These are phyloP conservation scores for Taxidea taxus DNA, from an alignment of 2,113 vertebrate genomes.

Conservation along the genomic window DNA sequence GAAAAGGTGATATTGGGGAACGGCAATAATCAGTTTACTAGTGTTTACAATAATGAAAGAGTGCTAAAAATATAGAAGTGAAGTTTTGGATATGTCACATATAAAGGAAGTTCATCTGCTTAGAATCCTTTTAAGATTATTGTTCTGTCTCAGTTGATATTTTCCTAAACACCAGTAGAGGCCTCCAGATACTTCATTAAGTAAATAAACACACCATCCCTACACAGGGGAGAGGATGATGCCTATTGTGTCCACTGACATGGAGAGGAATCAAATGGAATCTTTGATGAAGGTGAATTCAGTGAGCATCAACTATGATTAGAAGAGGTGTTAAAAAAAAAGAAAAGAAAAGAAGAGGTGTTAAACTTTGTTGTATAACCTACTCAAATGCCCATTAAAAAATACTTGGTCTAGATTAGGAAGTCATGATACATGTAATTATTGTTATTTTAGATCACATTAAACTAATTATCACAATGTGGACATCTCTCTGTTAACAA, in stretches of 20 bases:
- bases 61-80: neutral
- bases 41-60: constrained; percentile 2
- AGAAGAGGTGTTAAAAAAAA: neutral
- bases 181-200: constrained; percentile 74
- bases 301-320: neutral
- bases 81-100: neutral
- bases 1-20: constrained; percentile 17
- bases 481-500: neutral
- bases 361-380: neutral
- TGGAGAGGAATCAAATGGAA: neutral
- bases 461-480: neutral
- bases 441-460: neutral
- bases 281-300: neutral
- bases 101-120: neutral
- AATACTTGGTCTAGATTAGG: neutral
- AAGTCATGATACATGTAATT: neutral
- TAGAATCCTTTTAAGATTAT: neutral
- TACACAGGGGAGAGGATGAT: neutral
- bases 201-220: constrained; percentile 45
- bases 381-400: neutral
- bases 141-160: constrained; percentile 48
- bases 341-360: neutral
- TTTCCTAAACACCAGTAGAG: constrained; percentile 74
- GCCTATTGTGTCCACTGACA: neutral
- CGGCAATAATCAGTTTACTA: neutral